These are phyloP conservation scores for Bombycilla garrulus DNA, from an alignment of 2,113 vertebrate genomes.

Conservation along the genomic window DNA sequence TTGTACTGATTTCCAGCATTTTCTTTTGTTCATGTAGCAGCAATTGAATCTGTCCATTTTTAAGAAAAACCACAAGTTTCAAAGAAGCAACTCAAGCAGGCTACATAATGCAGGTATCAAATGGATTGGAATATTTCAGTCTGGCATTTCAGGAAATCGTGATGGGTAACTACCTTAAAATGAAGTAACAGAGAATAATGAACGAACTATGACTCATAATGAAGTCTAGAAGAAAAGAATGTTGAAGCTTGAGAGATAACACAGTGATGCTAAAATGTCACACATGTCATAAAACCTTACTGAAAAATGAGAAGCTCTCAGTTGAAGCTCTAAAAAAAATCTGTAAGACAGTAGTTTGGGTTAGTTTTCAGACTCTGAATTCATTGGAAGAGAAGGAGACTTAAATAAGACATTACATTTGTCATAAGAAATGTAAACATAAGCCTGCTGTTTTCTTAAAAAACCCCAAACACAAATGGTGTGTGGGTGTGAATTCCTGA, in stretches of 20 bases:
- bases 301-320: not conserved
- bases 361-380: not conserved
- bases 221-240: not conserved
- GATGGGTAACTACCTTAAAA: not conserved
- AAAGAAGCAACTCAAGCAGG: not conserved
- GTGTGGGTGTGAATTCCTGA: not conserved
- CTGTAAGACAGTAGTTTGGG: not conserved
- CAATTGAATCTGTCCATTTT: not conserved
- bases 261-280: not conserved
- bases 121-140: not conserved
- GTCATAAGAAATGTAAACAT: not conserved
- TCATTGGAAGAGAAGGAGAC: not conserved
- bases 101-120: not conserved
- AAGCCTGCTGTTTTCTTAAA: not conserved
- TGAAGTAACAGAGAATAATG: not conserved
- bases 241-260: not conserved
- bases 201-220: not conserved
- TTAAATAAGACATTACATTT: not conserved
- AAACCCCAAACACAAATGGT: not conserved
- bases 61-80: not conserved
- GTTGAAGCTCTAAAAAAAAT: not conserved
- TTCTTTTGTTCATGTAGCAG: not conserved
- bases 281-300: not conserved
- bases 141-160: not conserved
- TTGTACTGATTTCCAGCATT: not conserved